These are phyloP conservation scores for Sporophila hypoxantha DNA, from an alignment of 2,113 vertebrate genomes.

Conservation along the genomic window DNA sequence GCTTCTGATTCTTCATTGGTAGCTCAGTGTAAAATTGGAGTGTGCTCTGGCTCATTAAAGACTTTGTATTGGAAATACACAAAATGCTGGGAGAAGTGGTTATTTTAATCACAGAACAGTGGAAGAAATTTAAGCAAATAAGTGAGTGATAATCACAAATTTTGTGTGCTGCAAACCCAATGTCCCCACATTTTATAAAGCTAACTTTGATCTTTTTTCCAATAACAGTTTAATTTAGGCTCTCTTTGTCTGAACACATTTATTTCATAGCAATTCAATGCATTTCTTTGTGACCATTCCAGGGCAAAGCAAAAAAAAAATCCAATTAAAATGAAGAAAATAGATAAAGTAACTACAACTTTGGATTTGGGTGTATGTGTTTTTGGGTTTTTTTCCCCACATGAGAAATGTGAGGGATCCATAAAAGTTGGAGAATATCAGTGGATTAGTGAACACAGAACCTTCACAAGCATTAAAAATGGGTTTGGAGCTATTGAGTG, in stretches of 20 bases:
- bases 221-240: neutral
- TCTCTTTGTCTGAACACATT: neutral
- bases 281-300: neutral
- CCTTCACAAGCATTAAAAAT: neutral
- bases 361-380: neutral
- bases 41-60: neutral
- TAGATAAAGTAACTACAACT: neutral
- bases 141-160: neutral
- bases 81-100: neutral
- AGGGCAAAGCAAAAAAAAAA: neutral
- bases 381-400: neutral
- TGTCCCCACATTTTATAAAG: neutral
- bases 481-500: neutral
- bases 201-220: neutral
- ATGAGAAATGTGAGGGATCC: neutral
- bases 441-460: neutral
- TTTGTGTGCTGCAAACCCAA: neutral
- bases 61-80: neutral
- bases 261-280: neutral
- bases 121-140: neutral
- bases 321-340: neutral
- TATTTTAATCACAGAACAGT: neutral
- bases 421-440: neutral
- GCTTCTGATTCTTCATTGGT: neutral
- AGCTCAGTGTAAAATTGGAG: neutral